phyloP scores from a whole-genome alignment of 2,113 vertebrate genomes.

The Callithrix jacchus region DNA sequence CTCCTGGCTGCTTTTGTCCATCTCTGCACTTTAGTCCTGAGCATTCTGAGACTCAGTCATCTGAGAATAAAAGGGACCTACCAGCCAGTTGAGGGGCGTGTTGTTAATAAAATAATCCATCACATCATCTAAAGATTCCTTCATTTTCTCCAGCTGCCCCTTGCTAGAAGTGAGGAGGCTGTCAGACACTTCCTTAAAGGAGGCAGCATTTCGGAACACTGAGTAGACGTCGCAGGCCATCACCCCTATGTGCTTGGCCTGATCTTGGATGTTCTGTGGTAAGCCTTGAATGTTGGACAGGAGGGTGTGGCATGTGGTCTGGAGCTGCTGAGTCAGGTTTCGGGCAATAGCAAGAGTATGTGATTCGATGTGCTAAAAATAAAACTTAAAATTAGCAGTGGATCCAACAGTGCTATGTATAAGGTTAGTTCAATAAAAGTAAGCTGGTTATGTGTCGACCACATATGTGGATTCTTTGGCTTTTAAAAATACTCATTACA shows the following conservation, averaged over 20 bases:
- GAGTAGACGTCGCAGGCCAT: constrained; percentile 87
- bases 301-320: constrained; percentile 88
- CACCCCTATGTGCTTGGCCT: constrained; percentile 81
- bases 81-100: constrained; percentile 92
- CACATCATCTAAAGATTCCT: constrained; percentile 83
- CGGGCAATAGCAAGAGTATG: constrained; percentile 88
- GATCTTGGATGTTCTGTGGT: constrained; percentile 89
- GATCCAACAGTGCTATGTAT: neutral
- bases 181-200: constrained; percentile 88
- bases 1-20: constrained; percentile 67
- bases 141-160: constrained; percentile 87
- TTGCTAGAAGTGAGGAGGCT: constrained; percentile 86
- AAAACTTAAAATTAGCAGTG: constrained; percentile 26
- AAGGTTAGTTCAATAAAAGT: neutral
- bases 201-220: constrained; percentile 80
- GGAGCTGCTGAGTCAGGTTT: constrained; percentile 87
- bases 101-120: constrained; percentile 93
- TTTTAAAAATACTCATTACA: neutral
- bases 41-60: constrained; percentile 75
- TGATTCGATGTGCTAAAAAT: constrained; percentile 90
- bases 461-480: neutral
- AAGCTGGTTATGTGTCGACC: neutral
- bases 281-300: constrained; percentile 89
- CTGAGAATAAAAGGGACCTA: constrained; percentile 88
- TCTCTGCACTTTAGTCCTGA: constrained; percentile 76